A percentile compares a stretch with the other conserved stretches of the same genome.
phyloP scores from a whole-genome alignment of 2,797 vertebrate species.

The Gastrophryne carolinensis region DNA sequence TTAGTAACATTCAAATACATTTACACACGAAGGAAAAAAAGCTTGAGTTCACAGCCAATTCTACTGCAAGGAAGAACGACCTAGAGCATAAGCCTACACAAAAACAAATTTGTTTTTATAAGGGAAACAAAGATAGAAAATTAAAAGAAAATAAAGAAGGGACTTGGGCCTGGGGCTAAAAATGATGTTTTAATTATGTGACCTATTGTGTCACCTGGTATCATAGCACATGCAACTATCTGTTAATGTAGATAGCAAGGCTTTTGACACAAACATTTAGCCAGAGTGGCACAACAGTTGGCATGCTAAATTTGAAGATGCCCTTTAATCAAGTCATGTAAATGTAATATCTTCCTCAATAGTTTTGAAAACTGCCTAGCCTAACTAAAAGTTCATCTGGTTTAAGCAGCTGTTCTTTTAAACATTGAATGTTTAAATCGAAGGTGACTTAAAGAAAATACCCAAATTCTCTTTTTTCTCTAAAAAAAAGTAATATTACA shows the following conservation, averaged over 20 bases:
- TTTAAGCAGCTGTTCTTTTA: not conserved
- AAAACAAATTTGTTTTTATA: constrained; percentile 52
- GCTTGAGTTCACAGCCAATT: constrained; percentile 42
- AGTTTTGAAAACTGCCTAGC: constrained; percentile 15
- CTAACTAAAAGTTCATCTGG: constrained; percentile 12
- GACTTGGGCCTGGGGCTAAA: constrained; percentile 49
- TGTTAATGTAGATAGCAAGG: constrained; percentile 46
- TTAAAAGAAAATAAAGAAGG: constrained; percentile 32
- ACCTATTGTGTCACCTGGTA: constrained; percentile 52
- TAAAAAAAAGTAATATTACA: too few relatives aligned
- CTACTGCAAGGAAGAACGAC: constrained; percentile 41
- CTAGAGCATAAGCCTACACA: constrained; percentile 17
- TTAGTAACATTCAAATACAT: constrained; percentile 42
- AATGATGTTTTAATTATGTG: constrained; percentile 49
- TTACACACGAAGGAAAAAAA: constrained; percentile 39
- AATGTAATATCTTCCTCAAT: constrained; percentile 21
- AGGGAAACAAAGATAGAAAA: constrained; percentile 42
- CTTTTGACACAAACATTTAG: constrained; percentile 42
- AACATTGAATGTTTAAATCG: not conserved
- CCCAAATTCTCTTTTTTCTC: not conserved
- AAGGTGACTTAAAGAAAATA: not conserved
- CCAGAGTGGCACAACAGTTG: constrained; percentile 39
- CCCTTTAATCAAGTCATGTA: constrained; percentile 47
- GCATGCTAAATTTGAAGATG: constrained; percentile 41
- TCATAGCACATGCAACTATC: constrained; percentile 41